These are phyloP conservation scores for Amphimallon solstitiale DNA, from an alignment of 2,888 invertebrate genomes.

Conservation along the genomic window DNA sequence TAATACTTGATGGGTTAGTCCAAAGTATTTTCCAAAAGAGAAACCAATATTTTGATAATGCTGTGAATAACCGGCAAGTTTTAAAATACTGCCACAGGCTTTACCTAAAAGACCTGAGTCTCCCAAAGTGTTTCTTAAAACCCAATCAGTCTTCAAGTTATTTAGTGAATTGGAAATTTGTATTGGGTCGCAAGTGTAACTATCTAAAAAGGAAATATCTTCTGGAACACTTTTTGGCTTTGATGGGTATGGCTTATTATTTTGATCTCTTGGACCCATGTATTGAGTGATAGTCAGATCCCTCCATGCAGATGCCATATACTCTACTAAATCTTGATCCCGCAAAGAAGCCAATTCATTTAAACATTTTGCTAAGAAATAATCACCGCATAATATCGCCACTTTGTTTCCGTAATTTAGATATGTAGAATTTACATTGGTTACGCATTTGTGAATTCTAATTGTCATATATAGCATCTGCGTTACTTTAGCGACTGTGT, in stretches of 20 bases:
- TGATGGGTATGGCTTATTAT: slow-evolving; percentile 84
- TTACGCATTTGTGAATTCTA: slow-evolving; percentile 78
- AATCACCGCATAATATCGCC: slow-evolving; percentile 88
- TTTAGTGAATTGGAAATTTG: slow-evolving; percentile 61
- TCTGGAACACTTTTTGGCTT: slow-evolving; percentile 36
- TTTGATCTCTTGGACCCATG: slow-evolving; percentile 80
- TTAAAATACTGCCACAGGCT: slow-evolving; percentile 85
- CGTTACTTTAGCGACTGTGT: slow-evolving; percentile 84
- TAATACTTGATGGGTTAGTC: slow-evolving; percentile 82
- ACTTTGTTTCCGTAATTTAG: slow-evolving; percentile 92
- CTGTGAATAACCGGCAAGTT: slow-evolving; percentile 80
- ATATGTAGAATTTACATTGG: slow-evolving; percentile 80
- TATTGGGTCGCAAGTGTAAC: slow-evolving; percentile 50
- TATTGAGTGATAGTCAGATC: slow-evolving; percentile 92
- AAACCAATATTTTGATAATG: slow-evolving; percentile 81
- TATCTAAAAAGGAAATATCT: slow-evolving; percentile 46
- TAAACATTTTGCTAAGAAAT: slow-evolving; percentile 87
- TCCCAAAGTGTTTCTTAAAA: slow-evolving; percentile 77
- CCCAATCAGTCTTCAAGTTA: slow-evolving; percentile 81
- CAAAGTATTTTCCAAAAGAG: slow-evolving; percentile 85
- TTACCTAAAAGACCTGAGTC: slow-evolving; percentile 80
- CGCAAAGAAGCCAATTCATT: slow-evolving; percentile 83
- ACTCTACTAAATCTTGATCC: slow-evolving; percentile 82
- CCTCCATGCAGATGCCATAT: slow-evolving; percentile 86
- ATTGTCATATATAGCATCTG: slow-evolving; percentile 95